Percentiles rank a stretch among this genome's conserved stretches.
These are phyloP conservation scores for Tupiocoris notatus DNA, from an alignment of 2,888 invertebrate species.

Conservation along the genomic window DNA sequence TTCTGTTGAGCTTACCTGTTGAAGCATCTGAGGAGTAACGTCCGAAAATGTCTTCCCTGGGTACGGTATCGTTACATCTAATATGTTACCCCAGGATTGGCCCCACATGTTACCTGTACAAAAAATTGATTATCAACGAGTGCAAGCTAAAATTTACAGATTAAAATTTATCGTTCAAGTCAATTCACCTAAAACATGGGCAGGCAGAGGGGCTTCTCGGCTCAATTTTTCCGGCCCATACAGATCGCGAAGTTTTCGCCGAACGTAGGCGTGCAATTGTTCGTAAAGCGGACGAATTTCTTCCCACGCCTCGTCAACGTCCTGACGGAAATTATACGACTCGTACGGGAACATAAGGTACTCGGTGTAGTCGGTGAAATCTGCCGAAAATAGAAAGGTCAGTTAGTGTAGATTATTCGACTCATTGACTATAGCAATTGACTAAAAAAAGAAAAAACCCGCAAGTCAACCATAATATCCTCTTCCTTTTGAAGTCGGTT, in stretches of 20 bases:
- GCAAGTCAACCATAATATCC: too few relatives aligned
- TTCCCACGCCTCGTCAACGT: constrained; percentile 80
- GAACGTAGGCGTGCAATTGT: constrained; percentile 83
- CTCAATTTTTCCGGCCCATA: constrained; percentile 82
- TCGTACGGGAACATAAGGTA: constrained; percentile 90
- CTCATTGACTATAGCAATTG: too few relatives aligned
- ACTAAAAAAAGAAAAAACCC: too few relatives aligned
- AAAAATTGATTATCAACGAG: not conserved
- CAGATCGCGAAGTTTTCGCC: constrained; percentile 75
- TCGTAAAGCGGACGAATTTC: constrained; percentile 83
- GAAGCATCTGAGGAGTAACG: constrained; percentile 77
- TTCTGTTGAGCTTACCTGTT: constrained; percentile 59
- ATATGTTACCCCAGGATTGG: constrained; percentile 80
- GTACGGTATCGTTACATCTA: constrained; percentile 79
- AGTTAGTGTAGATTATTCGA: too few relatives aligned
- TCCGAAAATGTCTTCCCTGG: constrained; percentile 80
- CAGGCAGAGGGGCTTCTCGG: constrained; percentile 77
- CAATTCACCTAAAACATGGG: constrained; percentile 69
- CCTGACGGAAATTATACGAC: constrained; percentile 69
- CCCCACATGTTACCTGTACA: constrained; percentile 79
- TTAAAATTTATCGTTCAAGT: too few relatives aligned
- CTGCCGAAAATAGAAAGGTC: constrained; percentile 60
- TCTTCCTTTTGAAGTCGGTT: too few relatives aligned
- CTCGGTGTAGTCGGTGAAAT: constrained; percentile 81
- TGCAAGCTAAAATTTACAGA: not conserved